phyloP scores from a whole-genome alignment of 1,140 invertebrate species.

The Cherax destructor region DNA sequence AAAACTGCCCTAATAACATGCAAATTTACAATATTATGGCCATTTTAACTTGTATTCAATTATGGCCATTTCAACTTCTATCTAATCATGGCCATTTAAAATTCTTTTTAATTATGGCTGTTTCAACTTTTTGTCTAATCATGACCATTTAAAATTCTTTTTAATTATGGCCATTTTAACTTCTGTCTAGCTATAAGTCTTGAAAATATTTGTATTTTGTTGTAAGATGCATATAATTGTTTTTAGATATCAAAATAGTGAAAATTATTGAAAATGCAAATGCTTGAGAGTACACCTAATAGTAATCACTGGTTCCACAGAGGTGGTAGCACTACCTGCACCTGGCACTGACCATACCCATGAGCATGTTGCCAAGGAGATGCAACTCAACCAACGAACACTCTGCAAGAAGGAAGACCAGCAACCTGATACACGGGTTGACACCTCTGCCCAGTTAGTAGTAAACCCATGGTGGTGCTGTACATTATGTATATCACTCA shows the following conservation, averaged over 20 bases:
- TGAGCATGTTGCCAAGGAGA: not conserved
- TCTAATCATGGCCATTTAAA: no score
- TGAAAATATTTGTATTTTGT: not conserved
- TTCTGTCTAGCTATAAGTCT: not conserved
- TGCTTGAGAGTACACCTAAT: not conserved
- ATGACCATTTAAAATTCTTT: no score
- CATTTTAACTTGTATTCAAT: no score
- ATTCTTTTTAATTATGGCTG: no score
- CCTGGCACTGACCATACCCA: not conserved
- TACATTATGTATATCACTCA: no score
- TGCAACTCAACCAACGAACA: not conserved
- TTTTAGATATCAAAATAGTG: not conserved
- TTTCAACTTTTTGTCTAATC: no score
- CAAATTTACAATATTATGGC: not conserved
- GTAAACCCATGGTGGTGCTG: not conserved
- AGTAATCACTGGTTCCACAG: not conserved
- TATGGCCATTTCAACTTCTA: no score
- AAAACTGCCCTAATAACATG: not conserved
- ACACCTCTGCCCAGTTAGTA: conserved; percentile 20
- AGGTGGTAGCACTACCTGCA: not conserved
- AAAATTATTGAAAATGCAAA: not conserved
- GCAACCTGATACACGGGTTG: not conserved
- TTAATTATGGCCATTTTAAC: no score
- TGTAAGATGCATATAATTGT: not conserved
- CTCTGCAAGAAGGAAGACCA: not conserved